These are phyloP conservation scores for Leptinotarsa undecemlineata DNA, from an alignment of 1,140 invertebrate genomes.

Conservation along the genomic window DNA sequence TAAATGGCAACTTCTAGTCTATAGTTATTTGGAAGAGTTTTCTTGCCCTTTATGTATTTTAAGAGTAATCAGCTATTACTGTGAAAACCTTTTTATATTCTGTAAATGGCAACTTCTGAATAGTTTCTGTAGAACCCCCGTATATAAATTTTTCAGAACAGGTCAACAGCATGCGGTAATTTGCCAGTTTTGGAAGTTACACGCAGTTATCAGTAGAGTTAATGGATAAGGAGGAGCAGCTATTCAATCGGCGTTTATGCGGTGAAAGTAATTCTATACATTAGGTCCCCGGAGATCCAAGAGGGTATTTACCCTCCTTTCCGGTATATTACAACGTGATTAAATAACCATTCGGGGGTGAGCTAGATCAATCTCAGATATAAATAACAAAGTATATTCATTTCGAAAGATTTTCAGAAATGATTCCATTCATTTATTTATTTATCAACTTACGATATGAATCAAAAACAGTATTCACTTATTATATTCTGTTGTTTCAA, in stretches of 20 bases:
- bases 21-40: too few species aligned
- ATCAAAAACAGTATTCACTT: too few species aligned
- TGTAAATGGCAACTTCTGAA: not conserved
- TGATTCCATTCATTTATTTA: too few species aligned
- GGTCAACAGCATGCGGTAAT: conserved; percentile 20
- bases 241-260: conserved; percentile 29
- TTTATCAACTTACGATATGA: too few species aligned
- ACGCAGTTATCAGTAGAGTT: conserved; percentile 27
- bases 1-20: too few species aligned
- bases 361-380: conserved; percentile 21
- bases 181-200: conserved; percentile 26
- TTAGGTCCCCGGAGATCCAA: conserved; percentile 29
- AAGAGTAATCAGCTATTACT: too few species aligned
- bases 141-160: not conserved
- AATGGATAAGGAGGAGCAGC: conserved; percentile 24
- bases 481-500: too few species aligned
- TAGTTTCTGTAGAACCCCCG: not conserved
- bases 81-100: too few species aligned
- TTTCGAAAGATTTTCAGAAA: not conserved
- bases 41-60: too few species aligned
- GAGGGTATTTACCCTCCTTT: conserved; percentile 42
- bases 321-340: conserved; percentile 41
- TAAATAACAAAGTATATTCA: not conserved
- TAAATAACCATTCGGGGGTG: conserved; percentile 26
- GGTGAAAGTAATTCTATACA: conserved; percentile 44